A percentile compares a stretch with the other conserved stretches of the same genome.
These are phyloP conservation scores for Deroplatys truncata DNA, from an alignment of 2,888 invertebrate species.

Conservation along the genomic window DNA sequence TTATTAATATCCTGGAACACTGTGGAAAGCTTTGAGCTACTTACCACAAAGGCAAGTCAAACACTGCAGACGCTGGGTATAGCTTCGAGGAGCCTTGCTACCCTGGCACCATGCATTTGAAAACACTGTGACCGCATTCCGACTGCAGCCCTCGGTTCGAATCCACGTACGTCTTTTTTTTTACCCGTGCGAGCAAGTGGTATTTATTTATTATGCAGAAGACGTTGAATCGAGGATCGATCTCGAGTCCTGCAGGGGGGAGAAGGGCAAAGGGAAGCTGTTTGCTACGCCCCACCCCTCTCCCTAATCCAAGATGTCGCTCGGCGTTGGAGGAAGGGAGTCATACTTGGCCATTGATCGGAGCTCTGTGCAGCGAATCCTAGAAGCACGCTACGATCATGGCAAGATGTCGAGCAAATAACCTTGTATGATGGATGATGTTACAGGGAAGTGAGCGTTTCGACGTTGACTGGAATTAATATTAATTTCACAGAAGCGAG, in stretches of 20 bases:
- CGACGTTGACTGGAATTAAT: background rate
- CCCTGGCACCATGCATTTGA: background rate
- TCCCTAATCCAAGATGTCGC: background rate
- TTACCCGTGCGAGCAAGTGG: no score
- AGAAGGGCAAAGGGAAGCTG: background rate
- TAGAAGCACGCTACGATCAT: background rate
- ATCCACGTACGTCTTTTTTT: background rate
- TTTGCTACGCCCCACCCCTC: background rate
- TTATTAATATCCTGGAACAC: no score
- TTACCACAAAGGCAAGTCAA: no score
- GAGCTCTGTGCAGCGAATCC: background rate
- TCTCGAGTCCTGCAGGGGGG: background rate
- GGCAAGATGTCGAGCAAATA: background rate
- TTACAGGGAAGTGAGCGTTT: background rate
- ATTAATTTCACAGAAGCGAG: background rate
- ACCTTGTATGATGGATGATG: background rate
- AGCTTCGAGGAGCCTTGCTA: no score
- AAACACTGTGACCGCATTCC: background rate
- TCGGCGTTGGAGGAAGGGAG: background rate
- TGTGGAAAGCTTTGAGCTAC: no score
- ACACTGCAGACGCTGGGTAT: no score
- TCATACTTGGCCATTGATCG: background rate
- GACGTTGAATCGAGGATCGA: background rate
- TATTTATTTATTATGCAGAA: background rate
- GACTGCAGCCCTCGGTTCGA: background rate